phyloP scores from a whole-genome alignment of 2,797 vertebrate genomes.

The Gadopsis bispinosus region DNA sequence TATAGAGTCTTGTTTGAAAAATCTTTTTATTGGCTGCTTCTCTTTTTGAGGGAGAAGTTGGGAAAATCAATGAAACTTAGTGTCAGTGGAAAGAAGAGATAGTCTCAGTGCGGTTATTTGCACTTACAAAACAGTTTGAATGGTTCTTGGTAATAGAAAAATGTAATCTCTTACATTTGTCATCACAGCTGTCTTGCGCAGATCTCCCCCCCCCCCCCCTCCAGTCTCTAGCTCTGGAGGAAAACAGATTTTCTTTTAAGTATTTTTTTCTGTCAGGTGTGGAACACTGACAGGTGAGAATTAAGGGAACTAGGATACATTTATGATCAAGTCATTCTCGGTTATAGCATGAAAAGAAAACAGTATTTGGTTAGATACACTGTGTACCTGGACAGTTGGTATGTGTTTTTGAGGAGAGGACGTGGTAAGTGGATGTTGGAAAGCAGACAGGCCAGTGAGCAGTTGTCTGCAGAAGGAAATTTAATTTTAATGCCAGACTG shows the following conservation, averaged over 20 bases:
- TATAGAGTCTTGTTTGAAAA: background rate
- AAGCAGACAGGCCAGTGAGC: conserved; percentile 67
- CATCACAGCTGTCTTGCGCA: conserved; percentile 48
- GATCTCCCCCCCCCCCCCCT: conserved; percentile 17
- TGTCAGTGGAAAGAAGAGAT: conserved; percentile 30
- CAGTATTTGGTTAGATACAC: conserved; percentile 27
- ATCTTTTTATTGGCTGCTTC: conserved; percentile 17
- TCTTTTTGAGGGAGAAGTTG: conserved; percentile 19
- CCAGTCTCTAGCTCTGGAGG: conserved; percentile 22
- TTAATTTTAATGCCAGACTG: conserved; percentile 79
- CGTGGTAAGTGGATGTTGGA: conserved; percentile 72
- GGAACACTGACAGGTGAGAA: conserved; percentile 43
- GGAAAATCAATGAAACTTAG: conserved; percentile 22
- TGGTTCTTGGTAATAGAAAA: conserved; percentile 43
- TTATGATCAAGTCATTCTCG: conserved; percentile 42
- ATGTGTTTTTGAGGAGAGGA: conserved; percentile 54
- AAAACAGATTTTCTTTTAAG: conserved; percentile 44
- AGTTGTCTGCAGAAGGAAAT: conserved; percentile 80
- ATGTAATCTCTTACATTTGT: conserved; percentile 57
- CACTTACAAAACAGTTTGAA: conserved; percentile 38
- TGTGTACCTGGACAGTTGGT: conserved; percentile 70
- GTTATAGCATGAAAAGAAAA: conserved; percentile 31
- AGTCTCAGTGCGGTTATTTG: conserved; percentile 32
- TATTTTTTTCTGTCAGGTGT: conserved; percentile 41
- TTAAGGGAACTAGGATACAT: conserved; percentile 20